Evolutionary conservation across 1,140 invertebrate genomes (phyloP), one percentile per base, ranked within the genome.

Genomic region (Bilobella aurantiaca): DNA sequence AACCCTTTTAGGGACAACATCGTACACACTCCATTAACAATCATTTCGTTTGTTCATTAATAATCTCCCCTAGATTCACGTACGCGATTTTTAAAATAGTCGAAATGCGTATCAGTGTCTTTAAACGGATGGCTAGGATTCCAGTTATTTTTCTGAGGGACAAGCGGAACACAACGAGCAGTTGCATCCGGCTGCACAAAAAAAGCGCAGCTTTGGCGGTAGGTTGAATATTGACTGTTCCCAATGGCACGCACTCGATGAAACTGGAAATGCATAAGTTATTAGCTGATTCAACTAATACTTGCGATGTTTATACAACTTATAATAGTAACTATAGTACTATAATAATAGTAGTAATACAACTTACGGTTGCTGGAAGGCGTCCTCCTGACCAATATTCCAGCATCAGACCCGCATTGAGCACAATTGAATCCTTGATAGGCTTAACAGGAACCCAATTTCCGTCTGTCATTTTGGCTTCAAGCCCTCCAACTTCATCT

Each of bases 331-430:
- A n/a, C n/a, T n/a, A n/a, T n/a, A n/a, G n/a, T n/a, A n/a, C n/a
- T n/a, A n/a, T n/a, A n/a, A n/a, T n/a, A n/a, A n/a, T n/a, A n/a
- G n/a, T n/a, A n/a, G n/a, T n/a, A n/a, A n/a, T n/a, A 18, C 34
- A 42, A 42, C 37, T 64, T 62, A 66, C 65, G 12, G 62, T 42
- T 23, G 69, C 69, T 29, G 49, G 66, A 3, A 65, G 32, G 12
- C n/a, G 2, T n/a, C 69, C 69, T 8, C 28, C 64, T 12, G 65
- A 64, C 62, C 62, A 67, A n/a, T 47, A 8, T 42, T 70, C 69
- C 56, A 70, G 29, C n/a, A 70, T 32, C 2, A 64, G 58, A 25
- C 63, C 65, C 23, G 27, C 32, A 23, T 67, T 70, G 1, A 70
- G 1, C 2, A 70, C n/a, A 28, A 70, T 63, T 29, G 65, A 25